phyloP scores from a whole-genome alignment of 2,888 invertebrate species.

The Apamea monoglypha region DNA sequence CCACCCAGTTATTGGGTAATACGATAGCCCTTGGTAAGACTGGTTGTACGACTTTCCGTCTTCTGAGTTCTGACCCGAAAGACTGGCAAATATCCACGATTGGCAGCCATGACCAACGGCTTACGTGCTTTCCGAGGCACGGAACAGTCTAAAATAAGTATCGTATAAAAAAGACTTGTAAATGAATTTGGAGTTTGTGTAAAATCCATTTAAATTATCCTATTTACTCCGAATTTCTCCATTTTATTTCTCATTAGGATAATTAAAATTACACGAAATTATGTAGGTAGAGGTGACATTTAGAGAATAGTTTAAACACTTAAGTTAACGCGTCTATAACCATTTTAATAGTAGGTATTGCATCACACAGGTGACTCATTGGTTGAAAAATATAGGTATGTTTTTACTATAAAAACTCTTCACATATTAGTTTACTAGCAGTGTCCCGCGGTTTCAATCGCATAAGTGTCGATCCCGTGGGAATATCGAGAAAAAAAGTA shows the following conservation, averaged over 20 bases:
- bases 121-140: neutral
- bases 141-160: neutral
- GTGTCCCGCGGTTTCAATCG: too few species aligned
- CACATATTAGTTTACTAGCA: neutral
- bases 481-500: too few species aligned
- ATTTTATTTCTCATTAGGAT: neutral
- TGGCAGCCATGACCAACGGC: too few species aligned
- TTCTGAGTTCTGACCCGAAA: too few species aligned
- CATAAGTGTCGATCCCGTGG: too few species aligned
- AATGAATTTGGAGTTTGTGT: neutral
- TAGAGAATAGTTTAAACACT: slow-evolving; percentile 12
- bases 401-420: slow-evolving; percentile 59
- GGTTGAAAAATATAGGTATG: slow-evolving; percentile 40
- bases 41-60: too few species aligned
- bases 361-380: slow-evolving; percentile 28
- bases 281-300: neutral
- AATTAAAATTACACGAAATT: slow-evolving; percentile 1
- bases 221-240: neutral
- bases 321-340: neutral
- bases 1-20: too few species aligned
- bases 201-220: neutral
- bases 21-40: too few species aligned
- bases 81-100: too few species aligned
- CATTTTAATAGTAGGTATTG: slow-evolving; percentile 34
- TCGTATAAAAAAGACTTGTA: neutral